Evolutionary conservation across 2,113 vertebrate genomes (phyloP).

Genomic region (Eurystomus gularis): DNA sequence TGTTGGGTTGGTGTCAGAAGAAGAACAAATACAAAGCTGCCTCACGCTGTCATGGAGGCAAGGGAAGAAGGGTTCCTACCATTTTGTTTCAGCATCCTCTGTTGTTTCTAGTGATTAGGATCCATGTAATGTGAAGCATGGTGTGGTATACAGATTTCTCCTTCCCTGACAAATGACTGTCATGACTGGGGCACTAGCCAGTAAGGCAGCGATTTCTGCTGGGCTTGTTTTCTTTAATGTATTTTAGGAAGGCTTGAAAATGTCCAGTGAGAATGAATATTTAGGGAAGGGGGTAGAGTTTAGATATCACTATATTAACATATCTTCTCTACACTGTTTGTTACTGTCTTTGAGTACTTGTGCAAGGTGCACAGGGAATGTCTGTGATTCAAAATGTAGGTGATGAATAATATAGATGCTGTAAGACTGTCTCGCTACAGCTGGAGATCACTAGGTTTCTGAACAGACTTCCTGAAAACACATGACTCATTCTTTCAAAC

Average conservation of each 20-base stretch:
- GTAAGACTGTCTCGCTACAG: not conserved
- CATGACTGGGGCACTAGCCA: not conserved
- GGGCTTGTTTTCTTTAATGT: not conserved
- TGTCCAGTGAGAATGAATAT: not conserved
- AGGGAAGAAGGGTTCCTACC: not conserved
- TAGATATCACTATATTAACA: not conserved
- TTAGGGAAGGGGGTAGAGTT: not conserved
- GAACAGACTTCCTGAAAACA: not conserved
- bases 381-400: accelerated
- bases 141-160: not conserved
- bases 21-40: not conserved
- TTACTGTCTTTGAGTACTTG: not conserved
- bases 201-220: not conserved
- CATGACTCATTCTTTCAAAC: not conserved
- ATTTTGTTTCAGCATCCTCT: accelerated
- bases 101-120: not conserved
- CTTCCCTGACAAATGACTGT: not conserved
- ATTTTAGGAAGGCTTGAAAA: not conserved
- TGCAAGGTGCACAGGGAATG: not conserved
- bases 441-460: not conserved
- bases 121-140: not conserved
- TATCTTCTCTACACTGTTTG: not conserved
- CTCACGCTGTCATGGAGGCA: not conserved
- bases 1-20: not conserved
- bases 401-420: not conserved